These are phyloP conservation scores for Mythimna pallens DNA, from an alignment of 2,888 invertebrate species.

Conservation along the genomic window DNA sequence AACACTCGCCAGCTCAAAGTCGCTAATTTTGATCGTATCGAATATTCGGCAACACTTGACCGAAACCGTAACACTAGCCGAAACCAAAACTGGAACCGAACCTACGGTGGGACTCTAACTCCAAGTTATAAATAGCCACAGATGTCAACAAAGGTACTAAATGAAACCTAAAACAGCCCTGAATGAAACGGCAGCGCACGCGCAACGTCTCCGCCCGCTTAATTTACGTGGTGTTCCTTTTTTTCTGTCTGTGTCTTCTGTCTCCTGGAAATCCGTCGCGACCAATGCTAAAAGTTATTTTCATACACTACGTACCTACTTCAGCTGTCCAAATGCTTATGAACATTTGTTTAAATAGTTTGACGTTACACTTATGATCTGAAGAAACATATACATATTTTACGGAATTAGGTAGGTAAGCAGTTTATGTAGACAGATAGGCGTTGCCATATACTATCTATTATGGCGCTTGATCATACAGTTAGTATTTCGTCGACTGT, in stretches of 20 bases:
- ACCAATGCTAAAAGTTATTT: slow-evolving; percentile 81
- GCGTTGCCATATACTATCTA: background rate
- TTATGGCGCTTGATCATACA: slow-evolving; percentile 4
- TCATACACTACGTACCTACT: slow-evolving; percentile 67
- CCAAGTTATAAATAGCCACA: slow-evolving; percentile 56
- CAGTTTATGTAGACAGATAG: background rate
- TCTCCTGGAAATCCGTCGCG: slow-evolving; percentile 86
- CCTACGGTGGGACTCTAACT: background rate
- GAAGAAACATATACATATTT: background rate
- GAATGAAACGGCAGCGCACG: slow-evolving; percentile 65
- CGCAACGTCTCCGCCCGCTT: slow-evolving; percentile 69
- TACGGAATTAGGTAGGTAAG: background rate
- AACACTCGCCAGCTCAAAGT: too few relatives aligned
- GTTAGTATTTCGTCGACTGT: slow-evolving; percentile 3
- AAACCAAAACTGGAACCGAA: too few relatives aligned
- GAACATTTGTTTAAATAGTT: slow-evolving; percentile 18
- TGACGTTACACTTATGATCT: background rate
- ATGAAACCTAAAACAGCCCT: slow-evolving; percentile 71
- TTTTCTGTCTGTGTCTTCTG: slow-evolving; percentile 83
- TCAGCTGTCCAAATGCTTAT: slow-evolving; percentile 43
- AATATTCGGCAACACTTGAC: too few relatives aligned
- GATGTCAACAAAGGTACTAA: slow-evolving; percentile 55
- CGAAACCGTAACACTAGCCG: too few relatives aligned
- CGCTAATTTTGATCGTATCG: too few relatives aligned
- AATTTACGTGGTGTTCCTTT: slow-evolving; percentile 78